A percentile compares a stretch with the other conserved stretches of the same genome.
Conservation (phyloP, 1,140 invertebrate species). For the Apis dorsata region DNA sequence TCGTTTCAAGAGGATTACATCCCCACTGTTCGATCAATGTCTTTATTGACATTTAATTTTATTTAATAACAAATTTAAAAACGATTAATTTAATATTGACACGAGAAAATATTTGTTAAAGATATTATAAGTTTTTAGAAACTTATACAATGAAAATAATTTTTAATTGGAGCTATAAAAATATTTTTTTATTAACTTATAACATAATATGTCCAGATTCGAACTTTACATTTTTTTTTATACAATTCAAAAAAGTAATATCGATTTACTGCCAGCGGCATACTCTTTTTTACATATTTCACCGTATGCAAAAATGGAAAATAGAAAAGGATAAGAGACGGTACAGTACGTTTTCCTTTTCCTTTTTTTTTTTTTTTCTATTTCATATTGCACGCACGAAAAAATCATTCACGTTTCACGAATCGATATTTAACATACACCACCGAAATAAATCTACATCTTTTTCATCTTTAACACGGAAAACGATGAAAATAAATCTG, state of each 20-base stretch:
- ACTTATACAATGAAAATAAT: too few relatives aligned
- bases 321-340: slow-evolving; percentile 1
- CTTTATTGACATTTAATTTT: slow-evolving; percentile 22
- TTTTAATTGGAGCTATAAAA: not conserved
- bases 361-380: not conserved
- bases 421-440: not conserved
- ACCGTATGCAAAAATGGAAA: slow-evolving; percentile 2
- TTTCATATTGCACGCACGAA: not conserved
- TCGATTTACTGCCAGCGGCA: not conserved
- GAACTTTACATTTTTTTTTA: not conserved
- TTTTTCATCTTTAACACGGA: too few relatives aligned
- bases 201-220: not conserved
- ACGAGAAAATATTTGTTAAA: too few relatives aligned
- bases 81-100: too few relatives aligned
- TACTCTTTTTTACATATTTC: not conserved
- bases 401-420: not conserved
- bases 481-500: not conserved
- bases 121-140: too few relatives aligned
- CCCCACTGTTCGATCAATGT: slow-evolving; percentile 20
- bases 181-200: not conserved
- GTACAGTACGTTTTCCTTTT: not conserved
- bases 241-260: not conserved
- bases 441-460: not conserved
- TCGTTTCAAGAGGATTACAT: not conserved
- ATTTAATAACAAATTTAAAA: not conserved